Evolutionary conservation across 1,140 invertebrate genomes (phyloP).

Genomic region (Polyergus mexicanus): DNA sequence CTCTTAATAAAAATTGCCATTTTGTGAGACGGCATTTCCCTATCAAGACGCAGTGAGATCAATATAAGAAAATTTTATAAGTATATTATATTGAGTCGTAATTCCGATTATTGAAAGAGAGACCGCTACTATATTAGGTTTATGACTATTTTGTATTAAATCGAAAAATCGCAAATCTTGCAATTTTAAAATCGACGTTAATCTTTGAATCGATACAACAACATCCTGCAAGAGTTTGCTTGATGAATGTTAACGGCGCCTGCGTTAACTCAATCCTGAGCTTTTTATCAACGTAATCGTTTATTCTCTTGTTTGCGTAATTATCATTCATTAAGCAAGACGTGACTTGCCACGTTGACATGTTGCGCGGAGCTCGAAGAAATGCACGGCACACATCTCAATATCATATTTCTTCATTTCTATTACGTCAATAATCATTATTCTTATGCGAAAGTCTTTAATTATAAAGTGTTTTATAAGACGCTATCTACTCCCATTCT

Average conservation of each 20-base stretch:
- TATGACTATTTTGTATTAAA: not conserved
- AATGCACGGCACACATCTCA: constrained; percentile 70
- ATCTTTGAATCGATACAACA: constrained; percentile 10
- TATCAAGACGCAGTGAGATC: constrained; percentile 4
- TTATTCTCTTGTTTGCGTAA: constrained; percentile 57
- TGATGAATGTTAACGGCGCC: constrained; percentile 46
- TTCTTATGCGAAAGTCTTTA: constrained; percentile 58
- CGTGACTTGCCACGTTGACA: constrained; percentile 43
- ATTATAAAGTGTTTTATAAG: constrained; percentile 76
- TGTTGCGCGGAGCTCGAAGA: constrained; percentile 24
- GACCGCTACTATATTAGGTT: not conserved
- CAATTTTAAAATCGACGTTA: not conserved
- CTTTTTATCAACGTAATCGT: constrained; percentile 37
- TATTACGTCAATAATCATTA: constrained; percentile 75
- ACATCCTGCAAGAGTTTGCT: constrained; percentile 6
- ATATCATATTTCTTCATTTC: constrained; percentile 69
- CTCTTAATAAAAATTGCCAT: constrained; percentile 48
- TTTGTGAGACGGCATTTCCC: not conserved
- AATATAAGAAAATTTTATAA: constrained; percentile 35
- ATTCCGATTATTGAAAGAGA: constrained; percentile 20
- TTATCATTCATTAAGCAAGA: constrained; percentile 60
- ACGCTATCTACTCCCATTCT: constrained; percentile 33
- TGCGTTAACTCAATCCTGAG: constrained; percentile 8
- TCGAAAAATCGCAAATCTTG: constrained; percentile 19
- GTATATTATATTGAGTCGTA: constrained; percentile 3